phyloP scores from a whole-genome alignment of 2,888 invertebrate genomes.

The Tinea semifulvella region DNA sequence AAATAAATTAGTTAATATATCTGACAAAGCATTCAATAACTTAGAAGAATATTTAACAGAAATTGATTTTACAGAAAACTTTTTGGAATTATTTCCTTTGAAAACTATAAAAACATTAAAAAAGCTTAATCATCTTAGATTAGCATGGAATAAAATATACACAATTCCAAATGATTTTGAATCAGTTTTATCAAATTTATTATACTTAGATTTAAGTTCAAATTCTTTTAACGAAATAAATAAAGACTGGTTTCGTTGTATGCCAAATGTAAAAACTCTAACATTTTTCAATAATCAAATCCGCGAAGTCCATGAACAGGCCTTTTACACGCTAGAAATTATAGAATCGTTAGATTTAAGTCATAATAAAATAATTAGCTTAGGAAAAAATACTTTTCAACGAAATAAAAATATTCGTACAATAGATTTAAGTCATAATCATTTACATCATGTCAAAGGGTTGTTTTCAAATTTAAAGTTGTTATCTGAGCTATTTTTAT shows the following conservation, averaged over 20 bases:
- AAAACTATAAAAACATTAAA: slow-evolving; percentile 78
- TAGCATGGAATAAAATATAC: slow-evolving; percentile 87
- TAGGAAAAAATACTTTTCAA: slow-evolving; percentile 79
- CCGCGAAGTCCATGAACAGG: slow-evolving; percentile 77
- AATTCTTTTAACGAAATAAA: slow-evolving; percentile 83
- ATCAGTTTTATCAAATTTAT: slow-evolving; percentile 74
- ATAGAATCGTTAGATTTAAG: slow-evolving; percentile 88
- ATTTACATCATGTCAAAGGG: slow-evolving; percentile 84
- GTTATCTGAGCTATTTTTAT: slow-evolving; percentile 83
- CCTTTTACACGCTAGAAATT: slow-evolving; percentile 76
- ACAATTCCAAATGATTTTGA: slow-evolving; percentile 77
- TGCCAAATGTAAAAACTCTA: slow-evolving; percentile 80
- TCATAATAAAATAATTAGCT: slow-evolving; percentile 83
- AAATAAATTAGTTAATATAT: slow-evolving; percentile 82
- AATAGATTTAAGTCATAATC: slow-evolving; percentile 89
- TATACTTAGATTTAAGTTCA: slow-evolving; percentile 84
- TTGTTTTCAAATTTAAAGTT: slow-evolving; percentile 83
- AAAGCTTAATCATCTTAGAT: slow-evolving; percentile 72
- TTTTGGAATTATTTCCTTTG: slow-evolving; percentile 83
- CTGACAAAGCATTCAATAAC: slow-evolving; percentile 84
- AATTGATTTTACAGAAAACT: slow-evolving; percentile 88
- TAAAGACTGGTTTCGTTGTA: slow-evolving; percentile 80
- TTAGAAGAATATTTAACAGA: slow-evolving; percentile 81
- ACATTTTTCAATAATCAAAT: slow-evolving; percentile 88
- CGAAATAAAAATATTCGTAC: slow-evolving; percentile 80